Conservation (phyloP, 2,113 vertebrate species). For the Sus scrofa region DNA sequence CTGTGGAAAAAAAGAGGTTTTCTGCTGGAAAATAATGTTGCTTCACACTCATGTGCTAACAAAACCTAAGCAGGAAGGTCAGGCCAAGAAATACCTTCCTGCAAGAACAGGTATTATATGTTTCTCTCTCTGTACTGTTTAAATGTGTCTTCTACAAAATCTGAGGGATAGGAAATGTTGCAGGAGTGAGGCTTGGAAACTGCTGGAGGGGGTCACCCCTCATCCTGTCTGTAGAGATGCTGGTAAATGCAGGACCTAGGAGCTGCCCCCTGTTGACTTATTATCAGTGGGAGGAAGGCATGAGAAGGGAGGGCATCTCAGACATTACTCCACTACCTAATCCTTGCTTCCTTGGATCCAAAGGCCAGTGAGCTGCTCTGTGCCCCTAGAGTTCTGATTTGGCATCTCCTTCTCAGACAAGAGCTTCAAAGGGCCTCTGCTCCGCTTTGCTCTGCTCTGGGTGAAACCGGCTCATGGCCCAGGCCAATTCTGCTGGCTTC, state of each 20-base stretch:
- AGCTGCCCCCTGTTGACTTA: background rate
- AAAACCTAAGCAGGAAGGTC: background rate
- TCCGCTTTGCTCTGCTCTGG: conserved; percentile 67
- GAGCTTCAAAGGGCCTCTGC: conserved; percentile 78
- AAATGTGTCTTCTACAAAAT: background rate
- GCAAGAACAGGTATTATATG: background rate
- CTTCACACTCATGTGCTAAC: background rate
- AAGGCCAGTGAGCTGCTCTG: conserved; percentile 54
- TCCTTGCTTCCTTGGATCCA: conserved; percentile 55
- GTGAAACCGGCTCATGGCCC: conserved; percentile 71
- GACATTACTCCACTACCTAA: conserved; percentile 69
- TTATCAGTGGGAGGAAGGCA: conserved; percentile 65
- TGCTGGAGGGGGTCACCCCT: no score
- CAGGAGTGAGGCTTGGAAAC: background rate
- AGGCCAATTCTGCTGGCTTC: conserved; percentile 74
- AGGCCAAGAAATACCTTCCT: conserved; percentile 6
- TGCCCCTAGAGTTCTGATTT: conserved; percentile 72
- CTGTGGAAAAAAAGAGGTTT: conserved; percentile 54
- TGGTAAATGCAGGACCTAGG: no score
- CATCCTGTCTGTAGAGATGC: background rate
- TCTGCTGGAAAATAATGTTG: conserved; percentile 43
- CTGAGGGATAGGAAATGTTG: background rate
- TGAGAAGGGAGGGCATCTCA: background rate
- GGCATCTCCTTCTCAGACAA: conserved; percentile 64
- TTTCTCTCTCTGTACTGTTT: background rate